Conservation (phyloP, 2,797 vertebrate genomes). For the Zalophus californianus region DNA sequence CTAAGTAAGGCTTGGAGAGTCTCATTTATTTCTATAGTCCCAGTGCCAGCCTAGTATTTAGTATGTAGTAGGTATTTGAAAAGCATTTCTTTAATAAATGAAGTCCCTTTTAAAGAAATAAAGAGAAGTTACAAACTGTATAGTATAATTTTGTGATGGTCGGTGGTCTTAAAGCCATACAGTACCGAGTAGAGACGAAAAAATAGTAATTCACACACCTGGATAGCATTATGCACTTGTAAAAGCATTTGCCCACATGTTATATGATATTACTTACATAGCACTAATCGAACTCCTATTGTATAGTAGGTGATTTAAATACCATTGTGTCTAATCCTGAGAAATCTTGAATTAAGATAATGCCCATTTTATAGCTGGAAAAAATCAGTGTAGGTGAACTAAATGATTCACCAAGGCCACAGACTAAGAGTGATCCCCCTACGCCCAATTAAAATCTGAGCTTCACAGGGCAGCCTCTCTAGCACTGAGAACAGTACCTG, state of each 20-base stretch:
- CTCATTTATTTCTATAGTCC: conserved; percentile 18
- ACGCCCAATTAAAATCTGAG: background rate
- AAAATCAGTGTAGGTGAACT: background rate
- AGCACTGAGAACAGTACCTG: background rate
- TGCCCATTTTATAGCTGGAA: background rate
- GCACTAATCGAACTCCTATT: background rate
- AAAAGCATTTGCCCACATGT: background rate
- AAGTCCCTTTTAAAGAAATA: conserved; percentile 52
- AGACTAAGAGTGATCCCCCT: background rate
- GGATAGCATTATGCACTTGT: background rate
- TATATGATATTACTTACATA: conserved; percentile 4
- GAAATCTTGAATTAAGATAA: conserved; percentile 43
- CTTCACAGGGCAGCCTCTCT: background rate
- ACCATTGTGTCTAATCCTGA: background rate
- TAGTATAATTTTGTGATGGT: conserved; percentile 39
- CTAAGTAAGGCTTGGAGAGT: background rate
- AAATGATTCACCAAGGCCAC: background rate
- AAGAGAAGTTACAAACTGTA: conserved; percentile 23
- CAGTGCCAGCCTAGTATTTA: background rate
- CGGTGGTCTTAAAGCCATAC: background rate
- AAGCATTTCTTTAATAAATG: conserved; percentile 48
- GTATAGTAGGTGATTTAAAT: conserved; percentile 43
- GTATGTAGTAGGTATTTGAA: background rate
- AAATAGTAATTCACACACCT: conserved; percentile 40
- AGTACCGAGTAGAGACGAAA: conserved; percentile 11